Conservation (phyloP, 2,113 vertebrate species). For the Phalacrocorax pelagicus region DNA sequence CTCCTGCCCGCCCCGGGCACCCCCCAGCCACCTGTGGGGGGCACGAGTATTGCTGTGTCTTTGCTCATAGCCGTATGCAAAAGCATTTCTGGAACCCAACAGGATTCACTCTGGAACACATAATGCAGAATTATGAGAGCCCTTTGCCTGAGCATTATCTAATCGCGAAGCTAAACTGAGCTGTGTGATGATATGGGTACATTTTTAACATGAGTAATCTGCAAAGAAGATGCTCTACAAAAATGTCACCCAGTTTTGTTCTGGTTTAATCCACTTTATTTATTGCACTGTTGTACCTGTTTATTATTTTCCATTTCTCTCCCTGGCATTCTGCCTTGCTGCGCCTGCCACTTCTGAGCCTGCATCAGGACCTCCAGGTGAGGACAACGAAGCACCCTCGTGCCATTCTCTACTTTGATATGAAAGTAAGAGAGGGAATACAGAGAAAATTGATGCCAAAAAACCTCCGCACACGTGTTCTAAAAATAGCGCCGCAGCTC, state of each 20-base stretch:
- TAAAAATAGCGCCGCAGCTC: conserved; percentile 18
- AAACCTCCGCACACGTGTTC: background rate
- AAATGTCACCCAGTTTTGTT: conserved; percentile 53
- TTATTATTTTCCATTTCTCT: conserved; percentile 57
- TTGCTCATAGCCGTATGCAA: background rate
- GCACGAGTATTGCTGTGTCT: background rate
- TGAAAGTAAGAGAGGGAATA: background rate
- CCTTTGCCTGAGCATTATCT: conserved; percentile 1
- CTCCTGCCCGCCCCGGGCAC: background rate
- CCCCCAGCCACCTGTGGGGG: fast-evolving
- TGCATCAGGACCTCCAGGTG: background rate
- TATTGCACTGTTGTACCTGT: conserved; percentile 7
- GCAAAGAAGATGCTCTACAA: background rate
- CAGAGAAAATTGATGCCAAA: background rate
- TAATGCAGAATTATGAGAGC: background rate
- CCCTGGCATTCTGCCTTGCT: background rate
- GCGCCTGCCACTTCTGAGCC: conserved; percentile 28
- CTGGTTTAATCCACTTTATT: conserved; percentile 59
- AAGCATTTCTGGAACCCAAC: background rate
- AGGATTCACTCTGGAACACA: background rate
- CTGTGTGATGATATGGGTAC: background rate
- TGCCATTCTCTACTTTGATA: background rate
- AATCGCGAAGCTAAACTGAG: background rate
- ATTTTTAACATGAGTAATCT: conserved; percentile 15
- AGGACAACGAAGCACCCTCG: background rate